Percentiles rank a stretch among this genome's conserved stretches.
Conservation (phyloP, 1,140 invertebrate species). For the Drosophila eugracilis region DNA sequence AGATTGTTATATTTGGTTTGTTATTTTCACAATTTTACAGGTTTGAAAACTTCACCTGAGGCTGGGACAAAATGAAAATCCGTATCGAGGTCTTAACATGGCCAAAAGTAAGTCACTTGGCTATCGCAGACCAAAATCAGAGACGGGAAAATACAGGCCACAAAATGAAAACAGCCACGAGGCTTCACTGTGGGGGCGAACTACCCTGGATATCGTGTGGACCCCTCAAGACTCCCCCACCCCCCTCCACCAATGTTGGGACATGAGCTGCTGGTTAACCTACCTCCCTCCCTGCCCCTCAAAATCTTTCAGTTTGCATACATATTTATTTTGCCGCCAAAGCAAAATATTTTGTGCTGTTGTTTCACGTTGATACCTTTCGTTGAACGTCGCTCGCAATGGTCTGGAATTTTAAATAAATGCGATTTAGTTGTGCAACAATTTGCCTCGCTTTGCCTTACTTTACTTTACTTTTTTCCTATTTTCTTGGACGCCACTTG, state of each 20-base stretch:
- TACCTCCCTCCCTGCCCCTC: no score
- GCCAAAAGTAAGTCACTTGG: constrained; percentile 56
- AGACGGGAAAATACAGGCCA: constrained; percentile 34
- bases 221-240: not conserved
- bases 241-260: constrained; percentile 28
- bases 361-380: constrained; percentile 36
- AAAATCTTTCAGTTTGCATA: constrained; percentile 27
- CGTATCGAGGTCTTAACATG: constrained; percentile 7
- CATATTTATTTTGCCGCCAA: constrained; percentile 49
- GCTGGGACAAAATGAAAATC: constrained; percentile 5
- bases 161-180: constrained; percentile 17
- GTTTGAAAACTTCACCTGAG: constrained; percentile 23
- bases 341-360: constrained; percentile 62
- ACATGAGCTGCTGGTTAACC: constrained; percentile 56
- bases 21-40: not conserved
- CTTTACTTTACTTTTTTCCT: constrained; percentile 16
- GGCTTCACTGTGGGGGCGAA: constrained; percentile 46
- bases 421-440: constrained; percentile 77
- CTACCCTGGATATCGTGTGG: constrained; percentile 8
- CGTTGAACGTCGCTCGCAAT: constrained; percentile 45
- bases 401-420: constrained; percentile 80
- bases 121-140: constrained; percentile 56
- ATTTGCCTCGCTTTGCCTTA: constrained; percentile 51
- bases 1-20: no score
- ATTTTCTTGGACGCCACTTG: constrained; percentile 44